Percentiles rank a stretch among this genome's conserved stretches.
These are phyloP conservation scores for Glareola pratincola DNA, from an alignment of 2,113 vertebrate genomes.

Conservation along the genomic window DNA sequence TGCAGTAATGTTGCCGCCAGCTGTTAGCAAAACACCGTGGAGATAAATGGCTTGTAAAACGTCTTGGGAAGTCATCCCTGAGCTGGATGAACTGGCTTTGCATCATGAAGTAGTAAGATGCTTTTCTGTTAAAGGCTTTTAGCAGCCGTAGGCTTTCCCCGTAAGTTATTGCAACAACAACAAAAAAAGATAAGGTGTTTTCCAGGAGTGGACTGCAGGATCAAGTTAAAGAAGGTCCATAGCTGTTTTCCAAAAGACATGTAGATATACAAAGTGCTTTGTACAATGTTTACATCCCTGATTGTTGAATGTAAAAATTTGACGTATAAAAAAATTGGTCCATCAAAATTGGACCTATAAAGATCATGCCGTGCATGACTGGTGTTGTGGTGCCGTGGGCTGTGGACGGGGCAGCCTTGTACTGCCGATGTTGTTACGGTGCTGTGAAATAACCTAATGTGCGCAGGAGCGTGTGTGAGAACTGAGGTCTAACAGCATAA, in stretches of 20 bases:
- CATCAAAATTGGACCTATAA: neutral
- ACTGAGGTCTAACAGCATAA: neutral
- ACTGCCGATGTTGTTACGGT: accelerated
- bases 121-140: neutral
- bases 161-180: neutral
- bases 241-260: neutral
- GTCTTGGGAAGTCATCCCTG: neutral
- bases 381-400: accelerated
- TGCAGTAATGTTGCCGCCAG: neutral
- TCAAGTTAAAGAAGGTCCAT: neutral
- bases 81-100: neutral
- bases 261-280: neutral
- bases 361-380: neutral
- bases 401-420: neutral
- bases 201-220: neutral
- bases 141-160: neutral
- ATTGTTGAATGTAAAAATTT: neutral
- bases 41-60: neutral
- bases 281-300: neutral
- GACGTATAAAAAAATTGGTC: too few relatives aligned
- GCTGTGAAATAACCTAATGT: neutral
- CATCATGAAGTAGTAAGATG: neutral
- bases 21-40: neutral
- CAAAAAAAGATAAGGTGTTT: neutral
- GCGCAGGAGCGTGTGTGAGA: accelerated